Conservation (phyloP, 2,113 vertebrate species). For the Anseranas semipalmata region DNA sequence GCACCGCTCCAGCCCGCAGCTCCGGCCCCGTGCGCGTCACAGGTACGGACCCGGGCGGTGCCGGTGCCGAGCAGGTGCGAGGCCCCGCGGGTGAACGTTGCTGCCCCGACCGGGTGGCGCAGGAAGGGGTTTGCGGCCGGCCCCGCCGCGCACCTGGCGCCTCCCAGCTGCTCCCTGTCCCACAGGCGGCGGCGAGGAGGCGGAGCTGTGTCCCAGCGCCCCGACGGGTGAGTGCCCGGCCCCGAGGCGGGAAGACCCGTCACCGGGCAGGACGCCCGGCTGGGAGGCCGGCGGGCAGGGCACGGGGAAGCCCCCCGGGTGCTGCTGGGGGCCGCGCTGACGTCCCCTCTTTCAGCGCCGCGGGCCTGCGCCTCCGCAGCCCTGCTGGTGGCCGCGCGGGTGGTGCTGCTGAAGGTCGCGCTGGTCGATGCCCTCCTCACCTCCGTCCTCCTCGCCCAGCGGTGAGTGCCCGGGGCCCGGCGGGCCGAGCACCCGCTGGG, state of each 20-base stretch:
- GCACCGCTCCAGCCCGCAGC: background rate
- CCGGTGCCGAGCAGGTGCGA: background rate
- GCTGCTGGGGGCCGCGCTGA: background rate
- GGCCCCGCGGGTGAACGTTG: accelerated
- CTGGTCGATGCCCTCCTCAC: constrained; percentile 71
- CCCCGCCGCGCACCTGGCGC: background rate
- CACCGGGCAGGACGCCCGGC: accelerated
- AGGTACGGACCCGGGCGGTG: constrained; percentile 27
- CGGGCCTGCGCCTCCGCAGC: background rate
- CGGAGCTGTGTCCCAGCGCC: background rate
- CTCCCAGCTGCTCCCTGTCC: background rate
- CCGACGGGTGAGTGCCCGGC: background rate
- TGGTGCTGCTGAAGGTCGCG: constrained; percentile 73
- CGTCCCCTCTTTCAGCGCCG: background rate
- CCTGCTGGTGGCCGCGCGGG: constrained; percentile 23
- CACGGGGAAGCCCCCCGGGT: too few relatives aligned
- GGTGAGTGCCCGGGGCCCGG: background rate
- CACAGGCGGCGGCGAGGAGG: background rate
- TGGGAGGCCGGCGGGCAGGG: background rate
- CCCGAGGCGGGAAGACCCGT: accelerated
- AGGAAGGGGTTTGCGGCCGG: constrained; percentile 16
- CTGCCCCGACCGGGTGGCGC: accelerated
- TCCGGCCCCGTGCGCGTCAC: constrained; percentile 43
- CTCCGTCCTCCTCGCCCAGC: constrained; percentile 11
- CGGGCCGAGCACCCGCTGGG: too few relatives aligned